A percentile compares a stretch with the other conserved stretches of the same genome.
phyloP scores from a whole-genome alignment of 2,888 invertebrate genomes.

The Anagyrus pseudococci region DNA sequence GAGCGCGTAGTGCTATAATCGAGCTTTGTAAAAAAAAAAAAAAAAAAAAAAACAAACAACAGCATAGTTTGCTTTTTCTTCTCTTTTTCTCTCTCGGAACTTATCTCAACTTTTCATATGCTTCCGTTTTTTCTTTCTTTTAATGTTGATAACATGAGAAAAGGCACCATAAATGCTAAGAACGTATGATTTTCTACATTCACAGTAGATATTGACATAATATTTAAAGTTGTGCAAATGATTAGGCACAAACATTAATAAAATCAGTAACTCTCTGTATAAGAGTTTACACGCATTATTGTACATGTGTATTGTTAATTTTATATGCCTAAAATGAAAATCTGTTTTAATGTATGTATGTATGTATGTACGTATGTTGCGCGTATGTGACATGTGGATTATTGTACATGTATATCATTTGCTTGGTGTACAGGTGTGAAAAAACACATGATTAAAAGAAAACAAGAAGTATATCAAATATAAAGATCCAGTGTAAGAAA shows the following conservation, averaged over 20 bases:
- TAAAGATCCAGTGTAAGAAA: slow-evolving; percentile 32
- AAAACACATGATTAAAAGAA: slow-evolving; percentile 16
- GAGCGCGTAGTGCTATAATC: background rate
- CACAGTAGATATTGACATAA: slow-evolving; percentile 24
- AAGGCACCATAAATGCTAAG: slow-evolving; percentile 30
- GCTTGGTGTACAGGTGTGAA: slow-evolving; percentile 13
- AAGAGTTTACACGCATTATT: slow-evolving; percentile 34
- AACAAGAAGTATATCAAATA: slow-evolving; percentile 29
- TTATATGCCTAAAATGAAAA: slow-evolving; percentile 38
- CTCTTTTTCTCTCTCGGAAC: too few species aligned
- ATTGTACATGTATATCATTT: slow-evolving; percentile 11
- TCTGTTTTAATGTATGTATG: slow-evolving; percentile 32
- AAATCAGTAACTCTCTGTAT: slow-evolving; percentile 32
- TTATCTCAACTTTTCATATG: background rate
- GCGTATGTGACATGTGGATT: background rate
- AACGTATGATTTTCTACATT: too few species aligned
- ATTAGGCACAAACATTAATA: slow-evolving; percentile 11
- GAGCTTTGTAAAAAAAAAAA: background rate
- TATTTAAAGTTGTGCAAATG: slow-evolving; percentile 7
- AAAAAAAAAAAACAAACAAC: background rate
- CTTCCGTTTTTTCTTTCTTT: background rate
- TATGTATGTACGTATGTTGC: background rate
- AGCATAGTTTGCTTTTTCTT: background rate
- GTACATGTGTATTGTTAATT: slow-evolving; percentile 36
- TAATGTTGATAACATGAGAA: slow-evolving; percentile 20